Conservation (phyloP, 2,113 vertebrate species). For the Rhizomys pruinosus region DNA sequence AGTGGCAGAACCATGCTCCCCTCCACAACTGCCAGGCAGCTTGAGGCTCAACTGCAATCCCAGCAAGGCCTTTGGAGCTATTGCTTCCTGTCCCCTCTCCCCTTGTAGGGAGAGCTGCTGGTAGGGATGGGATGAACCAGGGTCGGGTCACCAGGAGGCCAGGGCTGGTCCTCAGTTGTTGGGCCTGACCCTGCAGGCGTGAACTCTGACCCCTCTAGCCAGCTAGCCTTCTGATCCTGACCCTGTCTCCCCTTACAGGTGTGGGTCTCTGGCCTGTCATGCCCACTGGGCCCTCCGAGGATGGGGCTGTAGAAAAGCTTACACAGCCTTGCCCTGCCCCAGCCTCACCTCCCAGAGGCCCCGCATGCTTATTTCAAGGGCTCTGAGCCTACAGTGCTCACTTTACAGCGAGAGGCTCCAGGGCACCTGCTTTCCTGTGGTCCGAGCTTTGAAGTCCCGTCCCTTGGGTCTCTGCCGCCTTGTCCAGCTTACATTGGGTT, state of each 20-base stretch:
- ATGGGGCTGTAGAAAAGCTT: neutral
- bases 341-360: neutral
- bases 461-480: neutral
- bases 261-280: neutral
- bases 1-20: neutral
- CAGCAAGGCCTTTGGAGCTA: neutral
- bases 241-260: neutral
- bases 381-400: neutral
- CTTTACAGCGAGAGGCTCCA: constrained; percentile 11
- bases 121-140: neutral
- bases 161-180: neutral
- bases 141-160: neutral
- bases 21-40: rapidly evolving
- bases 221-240: neutral
- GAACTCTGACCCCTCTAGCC: neutral
- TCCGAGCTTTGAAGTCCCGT: neutral
- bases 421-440: neutral
- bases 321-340: neutral
- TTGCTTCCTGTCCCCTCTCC: rapidly evolving
- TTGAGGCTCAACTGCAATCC: neutral
- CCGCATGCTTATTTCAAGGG: constrained; percentile 56
- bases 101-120: neutral
- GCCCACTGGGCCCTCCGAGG: neutral
- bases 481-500: neutral
- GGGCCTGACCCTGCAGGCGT: neutral